Percentiles rank a stretch among this genome's conserved stretches.
Conservation (phyloP, 2,113 vertebrate genomes). For the Aldabrachelys gigantea region DNA sequence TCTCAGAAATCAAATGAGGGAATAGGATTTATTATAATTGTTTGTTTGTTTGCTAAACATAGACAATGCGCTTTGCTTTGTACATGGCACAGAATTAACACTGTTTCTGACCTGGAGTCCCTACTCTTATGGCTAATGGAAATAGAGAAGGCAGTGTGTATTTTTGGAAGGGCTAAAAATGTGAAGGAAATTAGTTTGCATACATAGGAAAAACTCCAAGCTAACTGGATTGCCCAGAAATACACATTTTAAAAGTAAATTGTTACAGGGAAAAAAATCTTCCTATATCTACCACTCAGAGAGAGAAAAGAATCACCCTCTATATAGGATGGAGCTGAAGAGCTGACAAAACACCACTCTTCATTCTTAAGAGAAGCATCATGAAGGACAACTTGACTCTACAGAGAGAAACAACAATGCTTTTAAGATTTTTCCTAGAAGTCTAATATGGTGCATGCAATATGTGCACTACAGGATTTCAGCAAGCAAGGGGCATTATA, state of each 20-base stretch:
- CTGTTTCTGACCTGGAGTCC: accelerated
- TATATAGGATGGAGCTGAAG: accelerated
- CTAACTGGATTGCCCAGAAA: neutral
- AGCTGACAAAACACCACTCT: neutral
- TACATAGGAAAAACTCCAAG: slow-evolving; percentile 1
- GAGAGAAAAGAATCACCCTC: neutral
- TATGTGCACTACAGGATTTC: neutral
- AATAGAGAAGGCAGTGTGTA: neutral
- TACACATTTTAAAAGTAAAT: neutral
- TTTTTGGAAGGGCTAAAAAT: slow-evolving; percentile 13
- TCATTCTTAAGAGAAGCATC: neutral
- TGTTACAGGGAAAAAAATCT: neutral
- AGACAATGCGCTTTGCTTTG: neutral
- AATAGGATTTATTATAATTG: neutral
- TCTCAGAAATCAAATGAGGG: neutral
- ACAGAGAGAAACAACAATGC: neutral
- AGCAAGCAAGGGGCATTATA: neutral
- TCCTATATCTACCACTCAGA: neutral
- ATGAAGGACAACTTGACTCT: neutral
- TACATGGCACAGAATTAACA: neutral
- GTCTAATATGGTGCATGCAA: accelerated
- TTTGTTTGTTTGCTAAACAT: neutral
- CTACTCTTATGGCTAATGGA: neutral
- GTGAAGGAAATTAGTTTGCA: slow-evolving; percentile 19
- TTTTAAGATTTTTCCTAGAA: neutral